These are phyloP conservation scores for Diachasma alloeum DNA, from an alignment of 1,140 invertebrate species.

Conservation along the genomic window DNA sequence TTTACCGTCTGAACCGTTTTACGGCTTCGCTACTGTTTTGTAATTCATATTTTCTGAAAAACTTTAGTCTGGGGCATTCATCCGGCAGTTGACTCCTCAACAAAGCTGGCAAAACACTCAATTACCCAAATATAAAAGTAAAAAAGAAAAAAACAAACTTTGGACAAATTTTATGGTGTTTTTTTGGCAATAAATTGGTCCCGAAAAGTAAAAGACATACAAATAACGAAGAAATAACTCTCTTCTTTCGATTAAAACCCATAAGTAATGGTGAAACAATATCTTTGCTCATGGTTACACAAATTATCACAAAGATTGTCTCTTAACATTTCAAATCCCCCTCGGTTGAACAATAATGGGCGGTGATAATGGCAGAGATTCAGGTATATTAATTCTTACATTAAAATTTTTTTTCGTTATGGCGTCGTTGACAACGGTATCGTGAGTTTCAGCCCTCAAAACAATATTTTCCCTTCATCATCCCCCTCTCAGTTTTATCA, in stretches of 20 bases:
- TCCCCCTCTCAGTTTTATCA: no score
- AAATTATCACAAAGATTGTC: slow-evolving; percentile 26
- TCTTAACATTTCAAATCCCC: neutral
- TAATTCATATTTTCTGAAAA: no score
- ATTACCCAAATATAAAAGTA: neutral
- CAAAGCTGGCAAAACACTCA: neutral
- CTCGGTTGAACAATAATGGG: neutral
- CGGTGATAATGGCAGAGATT: neutral
- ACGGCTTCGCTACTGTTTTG: no score
- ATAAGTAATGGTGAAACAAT: no score
- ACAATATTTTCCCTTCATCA: neutral
- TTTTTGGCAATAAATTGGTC: neutral
- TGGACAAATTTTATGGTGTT: neutral
- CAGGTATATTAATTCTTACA: neutral
- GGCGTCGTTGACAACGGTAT: neutral
- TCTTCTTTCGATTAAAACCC: no score
- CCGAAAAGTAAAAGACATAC: neutral
- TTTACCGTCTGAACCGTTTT: no score
- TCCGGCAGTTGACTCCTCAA: no score
- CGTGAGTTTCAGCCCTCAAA: neutral
- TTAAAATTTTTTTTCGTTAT: neutral
- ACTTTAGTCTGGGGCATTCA: no score
- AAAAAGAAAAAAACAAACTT: neutral
- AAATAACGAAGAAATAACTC: neutral
- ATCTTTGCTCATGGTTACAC: no score